Percentiles rank a stretch among this genome's conserved stretches.
Evolutionary conservation across 2,113 vertebrate genomes (phyloP).

Genomic region (Pteropus alecto): DNA sequence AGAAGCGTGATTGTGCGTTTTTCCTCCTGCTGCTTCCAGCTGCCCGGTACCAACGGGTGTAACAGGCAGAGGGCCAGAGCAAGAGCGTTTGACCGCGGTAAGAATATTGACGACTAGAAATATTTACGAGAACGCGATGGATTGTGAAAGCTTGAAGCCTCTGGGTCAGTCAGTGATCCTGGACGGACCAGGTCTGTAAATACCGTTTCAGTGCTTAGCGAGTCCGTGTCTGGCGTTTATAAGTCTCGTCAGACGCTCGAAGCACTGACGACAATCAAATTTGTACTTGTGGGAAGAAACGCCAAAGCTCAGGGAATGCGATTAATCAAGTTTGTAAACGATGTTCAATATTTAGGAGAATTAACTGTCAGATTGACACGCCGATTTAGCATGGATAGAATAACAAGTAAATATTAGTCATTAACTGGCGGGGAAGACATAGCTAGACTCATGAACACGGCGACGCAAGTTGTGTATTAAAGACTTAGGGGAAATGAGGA

Average conservation of each 20-base stretch:
- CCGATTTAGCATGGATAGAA: background rate
- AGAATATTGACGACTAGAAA: slow-evolving; percentile 36
- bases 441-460: background rate
- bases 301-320: background rate
- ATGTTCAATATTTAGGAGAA: slow-evolving; percentile 44
- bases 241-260: background rate
- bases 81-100: background rate
- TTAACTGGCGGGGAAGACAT: background rate
- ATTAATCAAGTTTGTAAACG: slow-evolving; percentile 24
- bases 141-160: slow-evolving; percentile 1
- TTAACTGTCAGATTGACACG: background rate
- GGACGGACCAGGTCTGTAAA: background rate
- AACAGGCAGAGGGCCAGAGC: background rate
- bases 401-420: slow-evolving; percentile 15
- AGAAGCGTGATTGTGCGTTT: background rate
- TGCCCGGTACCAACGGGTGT: background rate
- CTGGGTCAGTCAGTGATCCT: slow-evolving; percentile 8
- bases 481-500: background rate
- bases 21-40: background rate
- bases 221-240: background rate
- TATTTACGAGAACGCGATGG: slow-evolving; percentile 22
- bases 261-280: background rate
- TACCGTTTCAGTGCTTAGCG: background rate
- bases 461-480: background rate
- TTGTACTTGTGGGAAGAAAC: slow-evolving; percentile 35